phyloP scores from a whole-genome alignment of 1,140 invertebrate genomes.

The Platorchestia sp. region DNA sequence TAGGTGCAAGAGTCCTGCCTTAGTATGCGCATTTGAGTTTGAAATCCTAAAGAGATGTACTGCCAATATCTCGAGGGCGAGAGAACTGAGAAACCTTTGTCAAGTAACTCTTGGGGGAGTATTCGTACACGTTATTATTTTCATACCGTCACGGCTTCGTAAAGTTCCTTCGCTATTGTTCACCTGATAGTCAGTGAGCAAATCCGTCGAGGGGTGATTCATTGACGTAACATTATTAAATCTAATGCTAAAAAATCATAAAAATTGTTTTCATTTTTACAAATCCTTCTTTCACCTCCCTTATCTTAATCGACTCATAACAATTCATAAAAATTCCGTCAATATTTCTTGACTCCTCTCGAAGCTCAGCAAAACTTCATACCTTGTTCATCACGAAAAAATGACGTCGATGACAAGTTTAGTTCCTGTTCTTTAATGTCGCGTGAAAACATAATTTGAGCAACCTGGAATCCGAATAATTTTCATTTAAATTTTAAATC shows the following conservation, averaged over 20 bases:
- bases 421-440: no score
- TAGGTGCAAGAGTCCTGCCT: background rate
- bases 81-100: background rate
- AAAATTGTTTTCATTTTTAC: no score
- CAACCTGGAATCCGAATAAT: no score
- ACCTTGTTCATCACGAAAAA: no score
- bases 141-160: background rate
- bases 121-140: background rate
- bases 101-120: background rate
- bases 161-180: background rate
- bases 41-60: no score
- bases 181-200: background rate
- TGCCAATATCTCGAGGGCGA: background rate
- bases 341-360: no score
- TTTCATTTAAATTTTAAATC: background rate
- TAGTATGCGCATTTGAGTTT: no score
- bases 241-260: background rate
- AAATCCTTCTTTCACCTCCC: background rate
- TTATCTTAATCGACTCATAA: background rate
- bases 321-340: no score
- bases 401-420: no score
- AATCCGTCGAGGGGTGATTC: background rate
- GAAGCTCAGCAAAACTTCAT: no score
- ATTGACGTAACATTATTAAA: background rate
- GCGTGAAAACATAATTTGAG: no score